Conservation (phyloP, 2,797 vertebrate genomes). For the Heterohyrax brucei region DNA sequence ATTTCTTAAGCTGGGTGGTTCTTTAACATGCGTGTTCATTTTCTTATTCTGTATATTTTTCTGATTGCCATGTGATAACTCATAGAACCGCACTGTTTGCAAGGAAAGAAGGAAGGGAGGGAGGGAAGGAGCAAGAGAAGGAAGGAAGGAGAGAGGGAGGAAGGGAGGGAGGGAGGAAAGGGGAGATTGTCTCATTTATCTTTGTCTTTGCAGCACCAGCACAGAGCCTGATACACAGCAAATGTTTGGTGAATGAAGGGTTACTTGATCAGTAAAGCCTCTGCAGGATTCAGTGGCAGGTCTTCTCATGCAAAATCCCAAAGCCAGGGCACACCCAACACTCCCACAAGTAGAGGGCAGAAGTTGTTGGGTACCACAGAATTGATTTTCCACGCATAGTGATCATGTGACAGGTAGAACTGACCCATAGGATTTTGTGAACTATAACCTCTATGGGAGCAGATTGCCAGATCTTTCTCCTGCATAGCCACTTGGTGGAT, state of each 20-base stretch:
- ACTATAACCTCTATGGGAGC: not conserved
- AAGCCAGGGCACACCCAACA: not conserved
- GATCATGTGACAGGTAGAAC: not conserved
- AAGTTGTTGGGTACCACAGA: not conserved
- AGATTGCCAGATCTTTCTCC: no score
- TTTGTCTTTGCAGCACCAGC: not conserved
- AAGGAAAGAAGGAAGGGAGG: not conserved
- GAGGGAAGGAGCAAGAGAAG: not conserved
- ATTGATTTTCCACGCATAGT: not conserved
- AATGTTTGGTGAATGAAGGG: slow-evolving; percentile 12
- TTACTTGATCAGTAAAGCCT: not conserved
- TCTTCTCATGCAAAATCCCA: not conserved
- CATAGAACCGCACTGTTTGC: not conserved
- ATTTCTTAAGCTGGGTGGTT: slow-evolving; percentile 4
- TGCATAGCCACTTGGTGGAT: no score
- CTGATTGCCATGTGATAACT: not conserved
- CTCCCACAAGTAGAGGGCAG: not conserved
- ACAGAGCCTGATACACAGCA: not conserved
- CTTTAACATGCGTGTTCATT: not conserved
- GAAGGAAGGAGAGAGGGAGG: not conserved
- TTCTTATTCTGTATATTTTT: slow-evolving; percentile 30
- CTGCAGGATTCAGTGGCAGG: not conserved
- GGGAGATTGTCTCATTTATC: not conserved
- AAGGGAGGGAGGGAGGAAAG: not conserved
- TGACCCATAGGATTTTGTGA: not conserved